These are phyloP conservation scores for Pinna nobilis DNA, from an alignment of 1,140 invertebrate species.

Conservation along the genomic window DNA sequence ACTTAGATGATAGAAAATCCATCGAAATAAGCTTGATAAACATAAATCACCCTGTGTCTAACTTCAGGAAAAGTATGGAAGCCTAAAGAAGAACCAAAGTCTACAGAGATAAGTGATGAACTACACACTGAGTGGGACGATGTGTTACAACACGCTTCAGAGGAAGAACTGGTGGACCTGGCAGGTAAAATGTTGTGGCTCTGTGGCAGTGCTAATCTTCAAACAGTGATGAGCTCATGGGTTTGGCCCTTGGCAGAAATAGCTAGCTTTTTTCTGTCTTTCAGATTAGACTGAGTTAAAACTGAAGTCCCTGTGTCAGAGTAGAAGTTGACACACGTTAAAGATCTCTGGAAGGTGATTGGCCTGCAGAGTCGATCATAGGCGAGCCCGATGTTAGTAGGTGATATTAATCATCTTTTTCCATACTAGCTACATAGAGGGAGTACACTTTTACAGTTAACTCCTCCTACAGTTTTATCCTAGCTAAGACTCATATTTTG, in stretches of 20 bases:
- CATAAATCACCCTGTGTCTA: no score
- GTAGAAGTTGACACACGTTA: not conserved
- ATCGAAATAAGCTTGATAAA: no score
- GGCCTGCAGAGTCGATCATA: not conserved
- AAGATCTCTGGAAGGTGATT: not conserved
- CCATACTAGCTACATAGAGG: no score
- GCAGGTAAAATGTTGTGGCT: slow-evolving; percentile 82
- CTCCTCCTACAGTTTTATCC: no score
- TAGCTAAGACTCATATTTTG: no score
- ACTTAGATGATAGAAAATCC: no score
- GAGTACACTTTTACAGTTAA: no score
- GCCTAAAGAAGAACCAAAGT: slow-evolving; percentile 90
- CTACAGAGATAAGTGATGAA: slow-evolving; percentile 81
- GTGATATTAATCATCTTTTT: no score
- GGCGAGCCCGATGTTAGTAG: no score
- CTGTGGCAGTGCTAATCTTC: no score
- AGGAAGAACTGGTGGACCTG: slow-evolving; percentile 99
- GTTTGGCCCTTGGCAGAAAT: no score
- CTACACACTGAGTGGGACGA: slow-evolving; percentile 96
- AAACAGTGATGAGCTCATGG: no score
- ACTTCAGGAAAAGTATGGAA: slow-evolving; percentile 81
- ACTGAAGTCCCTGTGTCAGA: not conserved
- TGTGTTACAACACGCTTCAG: slow-evolving; percentile 91
- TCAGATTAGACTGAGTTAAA: not conserved
- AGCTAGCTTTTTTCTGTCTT: not conserved